Base-by-base conservation (phyloP, 2,888 invertebrate genomes). In the Macrophya annulata region DNA sequence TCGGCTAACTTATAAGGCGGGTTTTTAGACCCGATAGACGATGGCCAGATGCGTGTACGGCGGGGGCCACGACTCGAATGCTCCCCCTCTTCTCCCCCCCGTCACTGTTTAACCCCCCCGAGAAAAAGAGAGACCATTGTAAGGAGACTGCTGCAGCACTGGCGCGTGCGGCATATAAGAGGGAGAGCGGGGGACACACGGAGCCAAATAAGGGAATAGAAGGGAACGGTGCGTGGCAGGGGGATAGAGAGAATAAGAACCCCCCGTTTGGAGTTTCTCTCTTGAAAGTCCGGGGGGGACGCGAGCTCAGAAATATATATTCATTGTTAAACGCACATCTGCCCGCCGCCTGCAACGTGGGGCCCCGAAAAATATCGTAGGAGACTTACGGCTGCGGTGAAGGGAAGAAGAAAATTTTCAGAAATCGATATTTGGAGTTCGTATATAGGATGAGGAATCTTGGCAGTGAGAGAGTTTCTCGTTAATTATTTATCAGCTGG, bases 291-390 rank as follows among this genome's bases (percentile, higher is more conserved):
- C 6, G 15, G 45, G n/a, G n/a, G 45, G 40, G 55, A 31, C 31
- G 40, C 17, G 15, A 77, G 81, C 81, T 62, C 62, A 62, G 81
- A 81, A 59, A 81, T 68, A 74, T 68, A 74, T n/a, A 21, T 55
- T 91, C 91, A 93, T 93, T 93, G 93, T 93, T 92, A 91, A 88
- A 87, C 89, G 92, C 92, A 93, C 93, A 93, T 93, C 93, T 93
- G 93, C 93, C 93, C 91, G 90, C 89, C 88, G 90, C 91, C 91
- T 91, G 91, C 87, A 90, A 89, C 89, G 87, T 88, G 55, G 21
- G 45, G 21, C 15, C 45, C 15, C 31, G 31, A 31, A 31, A 21
- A 48, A 55, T 8, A 55, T 51, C 51, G 51, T 51, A 51, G 55
- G 71, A 71, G 17, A 40, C 40, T 40, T 17, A 5, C 8, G 71